Evolutionary conservation across 64 coral and sea anemone genomes (phyloP), one percentile per base, ranked within the genome.

Genomic region (Dendronephthya gigantea): DNA sequence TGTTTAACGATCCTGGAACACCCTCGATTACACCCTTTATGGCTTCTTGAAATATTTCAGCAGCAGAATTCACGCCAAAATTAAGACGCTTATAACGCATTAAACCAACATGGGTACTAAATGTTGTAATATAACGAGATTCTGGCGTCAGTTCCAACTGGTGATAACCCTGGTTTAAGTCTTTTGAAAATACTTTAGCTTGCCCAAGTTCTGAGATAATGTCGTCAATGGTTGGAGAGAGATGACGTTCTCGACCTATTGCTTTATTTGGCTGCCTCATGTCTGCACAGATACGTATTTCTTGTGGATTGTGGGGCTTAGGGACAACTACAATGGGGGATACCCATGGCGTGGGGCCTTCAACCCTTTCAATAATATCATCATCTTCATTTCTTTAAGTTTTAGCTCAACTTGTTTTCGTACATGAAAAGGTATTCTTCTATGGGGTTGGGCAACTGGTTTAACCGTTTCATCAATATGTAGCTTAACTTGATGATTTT

Each of bases 391-490:
- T 74, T 74, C 23, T 27, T 74, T 35, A 12, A 74, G 68, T 29
- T 74, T 74, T 9, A 12, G 13, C 31, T 74, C 68, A 30, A 74
- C 68, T 35, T 74, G 68, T 29, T 74, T 74, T 74, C 68, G 13
- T 74, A 74, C 33, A 29, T 74, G 68, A 74, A 74, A 74, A 12
- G 68, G 68, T 74, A 74, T 74, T 30, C 68, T 27, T 74, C 68
- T 17, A 35, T 74, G 68, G 33, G 68, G 68, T 29, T 74, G 68
- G 31, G 68, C 68, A 74, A 74, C 25, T 30, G 68, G 68, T 74
- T 74, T 27, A 27, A 74, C 68, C n/a, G n/a, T 74, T 74, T 74
- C 68, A 3, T 74, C 68, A 35, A 74, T 74, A 35, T 74, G 68
- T 25, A 74, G 68, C n/a, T 74, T 74, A 35, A 74, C 68, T 74